Conservation (phyloP, 2,888 invertebrate species). For the Margaritifera margaritifera region DNA sequence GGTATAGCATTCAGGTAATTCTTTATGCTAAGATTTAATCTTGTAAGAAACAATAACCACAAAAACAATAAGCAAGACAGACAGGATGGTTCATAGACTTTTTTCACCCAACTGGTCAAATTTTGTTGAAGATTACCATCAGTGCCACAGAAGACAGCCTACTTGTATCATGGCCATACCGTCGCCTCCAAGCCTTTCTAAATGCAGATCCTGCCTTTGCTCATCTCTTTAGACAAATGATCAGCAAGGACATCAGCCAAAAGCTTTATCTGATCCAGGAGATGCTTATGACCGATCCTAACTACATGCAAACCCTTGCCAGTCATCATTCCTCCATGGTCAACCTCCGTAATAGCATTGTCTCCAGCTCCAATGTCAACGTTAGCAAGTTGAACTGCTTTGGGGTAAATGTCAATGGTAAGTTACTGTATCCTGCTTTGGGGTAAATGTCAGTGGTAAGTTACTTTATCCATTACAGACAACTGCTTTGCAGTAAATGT, state of each 20-base stretch:
- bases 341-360: slow-evolving; percentile 53
- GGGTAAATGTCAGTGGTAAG: too few species aligned
- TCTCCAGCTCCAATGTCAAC: slow-evolving; percentile 39
- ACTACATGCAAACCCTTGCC: slow-evolving; percentile 39
- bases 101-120: neutral
- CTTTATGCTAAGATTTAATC: too few species aligned
- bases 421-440: too few species aligned
- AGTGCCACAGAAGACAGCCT: slow-evolving; percentile 85
- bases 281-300: slow-evolving; percentile 45
- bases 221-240: slow-evolving; percentile 84
- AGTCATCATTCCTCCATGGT: slow-evolving; percentile 60
- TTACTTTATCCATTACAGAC: too few species aligned
- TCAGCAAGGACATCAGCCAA: slow-evolving; percentile 88
- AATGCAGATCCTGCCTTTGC: slow-evolving; percentile 83
- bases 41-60: too few species aligned
- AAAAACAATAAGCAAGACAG: too few species aligned
- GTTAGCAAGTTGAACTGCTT: slow-evolving; percentile 44
- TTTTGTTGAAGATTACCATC: slow-evolving; percentile 80
- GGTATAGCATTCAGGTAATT: too few species aligned
- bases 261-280: slow-evolving; percentile 79
- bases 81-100: too few species aligned
- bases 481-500: too few species aligned
- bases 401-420: too few species aligned
- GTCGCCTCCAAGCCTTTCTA: slow-evolving; percentile 83
- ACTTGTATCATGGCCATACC: slow-evolving; percentile 86